Percentiles rank a stretch among this genome's conserved stretches.
These are phyloP conservation scores for Nymphalis polychloros DNA, from an alignment of 2,888 invertebrate genomes.

Conservation along the genomic window DNA sequence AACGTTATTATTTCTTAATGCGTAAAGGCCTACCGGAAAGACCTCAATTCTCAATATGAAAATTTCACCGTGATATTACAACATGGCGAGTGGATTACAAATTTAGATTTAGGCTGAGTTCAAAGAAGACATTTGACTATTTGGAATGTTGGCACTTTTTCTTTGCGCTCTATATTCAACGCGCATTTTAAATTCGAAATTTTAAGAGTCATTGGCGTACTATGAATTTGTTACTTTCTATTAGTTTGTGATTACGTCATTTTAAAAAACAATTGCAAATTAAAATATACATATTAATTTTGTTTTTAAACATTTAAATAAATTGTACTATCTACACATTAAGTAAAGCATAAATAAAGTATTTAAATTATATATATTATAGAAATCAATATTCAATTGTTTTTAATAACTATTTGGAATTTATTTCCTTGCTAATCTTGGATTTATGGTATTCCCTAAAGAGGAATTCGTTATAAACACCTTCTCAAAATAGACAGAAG, in stretches of 20 bases:
- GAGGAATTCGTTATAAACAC: conserved; percentile 53
- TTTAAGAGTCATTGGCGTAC: conserved; percentile 3
- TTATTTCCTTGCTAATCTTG: neutral
- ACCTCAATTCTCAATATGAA: conserved; percentile 21
- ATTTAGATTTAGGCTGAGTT: conserved; percentile 11
- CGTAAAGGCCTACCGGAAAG: conserved; percentile 20
- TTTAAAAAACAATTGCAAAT: too few relatives aligned
- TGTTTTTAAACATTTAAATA: too few relatives aligned
- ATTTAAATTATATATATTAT: too few relatives aligned
- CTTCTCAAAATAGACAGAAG: conserved; percentile 54
- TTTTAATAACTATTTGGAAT: neutral
- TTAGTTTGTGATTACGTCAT: too few relatives aligned
- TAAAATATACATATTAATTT: too few relatives aligned
- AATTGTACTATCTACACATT: too few relatives aligned
- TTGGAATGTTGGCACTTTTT: conserved; percentile 4
- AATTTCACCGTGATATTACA: conserved; percentile 22
- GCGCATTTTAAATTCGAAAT: conserved; percentile 7
- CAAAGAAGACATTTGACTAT: conserved; percentile 13
- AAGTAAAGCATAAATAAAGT: too few relatives aligned
- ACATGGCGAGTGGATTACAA: conserved; percentile 1
- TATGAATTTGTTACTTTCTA: neutral
- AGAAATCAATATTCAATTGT: neutral
- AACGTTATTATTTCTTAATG: conserved; percentile 1
- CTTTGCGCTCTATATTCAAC: conserved; percentile 18
- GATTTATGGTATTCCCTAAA: conserved; percentile 43